Evolutionary conservation across 2,888 invertebrate genomes (phyloP).

Genomic region (Erebia epiphron): DNA sequence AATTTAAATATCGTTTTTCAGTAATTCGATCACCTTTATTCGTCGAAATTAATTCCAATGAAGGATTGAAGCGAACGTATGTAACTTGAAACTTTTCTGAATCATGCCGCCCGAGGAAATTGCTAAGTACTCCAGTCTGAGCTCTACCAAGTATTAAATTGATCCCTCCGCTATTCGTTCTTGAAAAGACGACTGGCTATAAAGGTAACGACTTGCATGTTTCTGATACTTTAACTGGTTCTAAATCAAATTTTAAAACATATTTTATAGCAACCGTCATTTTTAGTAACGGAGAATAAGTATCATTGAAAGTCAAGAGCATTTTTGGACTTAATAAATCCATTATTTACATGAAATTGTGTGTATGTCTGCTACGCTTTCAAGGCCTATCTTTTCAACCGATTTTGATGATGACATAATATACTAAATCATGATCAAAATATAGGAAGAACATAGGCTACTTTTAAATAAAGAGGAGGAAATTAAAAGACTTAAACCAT

Average conservation of each 20-base stretch:
- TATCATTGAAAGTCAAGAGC: neutral
- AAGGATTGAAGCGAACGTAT: conserved; percentile 24
- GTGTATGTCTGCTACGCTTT: too few relatives aligned
- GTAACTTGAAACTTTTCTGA: conserved; percentile 31
- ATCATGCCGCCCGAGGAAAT: conserved; percentile 28
- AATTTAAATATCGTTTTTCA: conserved; percentile 18
- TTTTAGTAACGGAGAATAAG: neutral
- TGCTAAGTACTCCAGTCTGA: conserved; percentile 25
- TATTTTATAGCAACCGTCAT: neutral
- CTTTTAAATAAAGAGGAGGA: too few relatives aligned
- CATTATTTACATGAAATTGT: too few relatives aligned
- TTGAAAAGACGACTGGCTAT: conserved; percentile 19
- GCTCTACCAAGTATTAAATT: conserved; percentile 21
- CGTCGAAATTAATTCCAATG: conserved; percentile 26
- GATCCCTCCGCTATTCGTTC: conserved; percentile 18
- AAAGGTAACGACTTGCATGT: neutral
- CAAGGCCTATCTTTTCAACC: too few relatives aligned
- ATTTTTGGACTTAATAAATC: too few relatives aligned
- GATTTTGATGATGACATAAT: too few relatives aligned
- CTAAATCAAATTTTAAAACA: neutral
- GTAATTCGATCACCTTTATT: conserved; percentile 26
- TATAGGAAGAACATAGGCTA: too few relatives aligned
- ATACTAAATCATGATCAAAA: too few relatives aligned
- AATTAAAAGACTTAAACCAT: too few relatives aligned
- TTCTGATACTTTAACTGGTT: neutral